Evolutionary conservation across 1,140 invertebrate species (phyloP).

Genomic region (Solenopsis invicta): DNA sequence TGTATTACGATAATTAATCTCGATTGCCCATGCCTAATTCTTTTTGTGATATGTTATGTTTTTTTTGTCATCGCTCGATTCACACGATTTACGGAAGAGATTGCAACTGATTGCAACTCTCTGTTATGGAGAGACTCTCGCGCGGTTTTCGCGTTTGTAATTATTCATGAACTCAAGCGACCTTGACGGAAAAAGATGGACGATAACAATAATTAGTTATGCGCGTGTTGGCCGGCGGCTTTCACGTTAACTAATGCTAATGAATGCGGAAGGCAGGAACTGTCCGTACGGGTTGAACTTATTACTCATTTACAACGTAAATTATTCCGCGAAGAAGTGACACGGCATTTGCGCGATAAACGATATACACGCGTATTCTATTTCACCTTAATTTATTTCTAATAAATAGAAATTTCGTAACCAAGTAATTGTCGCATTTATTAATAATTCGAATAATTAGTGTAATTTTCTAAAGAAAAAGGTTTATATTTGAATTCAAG

Average conservation of each 20-base stretch:
- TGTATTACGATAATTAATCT: neutral
- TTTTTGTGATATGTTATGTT: neutral
- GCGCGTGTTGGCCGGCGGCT: conserved; percentile 26
- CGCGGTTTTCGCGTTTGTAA: conserved; percentile 9
- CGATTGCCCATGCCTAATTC: neutral
- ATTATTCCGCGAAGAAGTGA: conserved; percentile 10
- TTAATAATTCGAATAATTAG: neutral
- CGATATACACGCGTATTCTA: neutral
- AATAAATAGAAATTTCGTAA: neutral
- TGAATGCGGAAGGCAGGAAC: conserved; percentile 41
- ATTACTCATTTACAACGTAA: conserved; percentile 27
- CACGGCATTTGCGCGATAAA: neutral
- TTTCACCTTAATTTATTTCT: neutral
- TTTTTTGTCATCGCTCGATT: neutral
- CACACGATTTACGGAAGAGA: neutral
- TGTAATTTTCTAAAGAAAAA: neutral
- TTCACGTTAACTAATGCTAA: conserved; percentile 55
- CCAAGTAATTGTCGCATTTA: neutral
- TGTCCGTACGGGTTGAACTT: conserved; percentile 12
- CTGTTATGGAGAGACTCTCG: neutral
- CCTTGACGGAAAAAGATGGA: conserved; percentile 48
- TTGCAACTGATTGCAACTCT: neutral
- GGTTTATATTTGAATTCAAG: neutral
- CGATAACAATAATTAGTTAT: conserved; percentile 49
- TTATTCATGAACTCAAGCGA: conserved; percentile 43